Evolutionary conservation across 2,113 vertebrate species (phyloP).

Genomic region (Cyanoramphus novaezelandiae): DNA sequence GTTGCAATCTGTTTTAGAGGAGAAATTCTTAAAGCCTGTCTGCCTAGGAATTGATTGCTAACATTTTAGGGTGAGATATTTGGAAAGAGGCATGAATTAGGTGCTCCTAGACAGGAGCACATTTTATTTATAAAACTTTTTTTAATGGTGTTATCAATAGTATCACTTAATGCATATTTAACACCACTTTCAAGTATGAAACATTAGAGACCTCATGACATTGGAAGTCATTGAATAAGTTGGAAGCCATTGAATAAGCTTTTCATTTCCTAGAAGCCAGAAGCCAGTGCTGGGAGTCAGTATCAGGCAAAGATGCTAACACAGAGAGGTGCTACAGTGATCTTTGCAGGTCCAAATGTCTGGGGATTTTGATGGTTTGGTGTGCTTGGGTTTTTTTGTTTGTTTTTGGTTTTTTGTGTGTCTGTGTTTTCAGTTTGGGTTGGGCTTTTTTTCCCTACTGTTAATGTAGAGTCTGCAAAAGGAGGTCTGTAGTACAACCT

Average conservation of each 20-base stretch:
- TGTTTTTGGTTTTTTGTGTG: background rate
- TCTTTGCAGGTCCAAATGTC: background rate
- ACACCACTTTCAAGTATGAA: background rate
- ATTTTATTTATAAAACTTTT: background rate
- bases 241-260: background rate
- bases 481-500: background rate
- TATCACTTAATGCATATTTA: background rate
- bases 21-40: background rate
- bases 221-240: background rate
- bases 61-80: constrained; percentile 36
- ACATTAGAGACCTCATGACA: background rate
- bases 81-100: constrained; percentile 7
- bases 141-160: background rate
- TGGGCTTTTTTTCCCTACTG: background rate
- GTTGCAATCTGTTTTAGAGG: background rate
- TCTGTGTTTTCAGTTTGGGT: background rate
- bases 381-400: background rate
- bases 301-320: background rate
- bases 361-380: background rate
- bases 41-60: constrained; percentile 38
- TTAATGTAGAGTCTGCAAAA: background rate
- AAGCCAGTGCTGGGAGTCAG: background rate
- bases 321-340: background rate
- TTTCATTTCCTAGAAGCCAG: background rate
- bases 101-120: background rate